These are phyloP conservation scores for Prenolepis imparis DNA, from an alignment of 2,888 invertebrate genomes.

Conservation along the genomic window DNA sequence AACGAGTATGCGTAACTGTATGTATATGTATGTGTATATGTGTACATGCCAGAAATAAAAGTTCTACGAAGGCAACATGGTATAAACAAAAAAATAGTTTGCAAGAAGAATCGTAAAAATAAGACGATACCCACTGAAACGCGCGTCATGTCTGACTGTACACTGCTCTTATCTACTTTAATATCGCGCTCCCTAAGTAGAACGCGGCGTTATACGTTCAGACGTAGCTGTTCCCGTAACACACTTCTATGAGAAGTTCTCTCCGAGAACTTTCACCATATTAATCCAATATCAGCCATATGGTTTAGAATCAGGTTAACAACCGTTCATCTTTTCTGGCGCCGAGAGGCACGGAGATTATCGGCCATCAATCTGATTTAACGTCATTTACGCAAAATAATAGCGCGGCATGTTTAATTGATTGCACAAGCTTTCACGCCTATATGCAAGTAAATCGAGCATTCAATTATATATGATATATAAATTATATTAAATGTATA, in stretches of 20 bases:
- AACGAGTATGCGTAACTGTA: background rate
- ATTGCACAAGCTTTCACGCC: background rate
- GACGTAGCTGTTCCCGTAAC: constrained; percentile 75
- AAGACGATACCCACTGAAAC: background rate
- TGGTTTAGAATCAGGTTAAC: constrained; percentile 73
- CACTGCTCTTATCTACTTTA: constrained; percentile 71
- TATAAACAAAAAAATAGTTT: background rate
- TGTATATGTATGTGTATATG: background rate
- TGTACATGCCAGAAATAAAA: background rate
- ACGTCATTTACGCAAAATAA: constrained; percentile 44
- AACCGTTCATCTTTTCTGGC: constrained; percentile 61
- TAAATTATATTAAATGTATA: background rate
- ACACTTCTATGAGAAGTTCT: constrained; percentile 74
- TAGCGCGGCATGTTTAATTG: constrained; percentile 4
- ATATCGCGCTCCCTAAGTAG: constrained; percentile 74
- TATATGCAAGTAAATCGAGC: background rate
- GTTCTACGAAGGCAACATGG: constrained; percentile 4
- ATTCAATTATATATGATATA: background rate
- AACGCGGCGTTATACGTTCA: constrained; percentile 74
- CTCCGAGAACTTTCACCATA: constrained; percentile 76
- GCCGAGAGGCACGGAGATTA: constrained; percentile 31
- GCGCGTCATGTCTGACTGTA: constrained; percentile 63
- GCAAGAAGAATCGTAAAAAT: background rate
- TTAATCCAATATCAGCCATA: constrained; percentile 76
- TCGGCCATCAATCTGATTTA: constrained; percentile 48